These are phyloP conservation scores for Drosophila emarginata DNA, from an alignment of 2,888 invertebrate species.

Conservation along the genomic window DNA sequence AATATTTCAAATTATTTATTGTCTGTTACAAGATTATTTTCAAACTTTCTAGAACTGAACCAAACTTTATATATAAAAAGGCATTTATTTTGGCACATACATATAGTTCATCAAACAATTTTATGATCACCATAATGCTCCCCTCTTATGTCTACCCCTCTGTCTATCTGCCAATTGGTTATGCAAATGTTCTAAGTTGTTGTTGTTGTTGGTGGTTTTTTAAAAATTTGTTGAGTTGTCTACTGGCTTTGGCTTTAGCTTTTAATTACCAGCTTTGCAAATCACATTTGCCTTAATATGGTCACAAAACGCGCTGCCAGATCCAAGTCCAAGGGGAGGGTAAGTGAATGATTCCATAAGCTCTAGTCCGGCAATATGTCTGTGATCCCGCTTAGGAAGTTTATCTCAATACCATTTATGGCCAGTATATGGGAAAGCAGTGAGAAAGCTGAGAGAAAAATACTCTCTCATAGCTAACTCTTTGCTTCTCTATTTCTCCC, in stretches of 20 bases:
- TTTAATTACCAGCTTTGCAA: constrained; percentile 71
- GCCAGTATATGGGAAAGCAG: constrained; percentile 63
- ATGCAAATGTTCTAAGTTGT: constrained; percentile 68
- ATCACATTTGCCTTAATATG: constrained; percentile 73
- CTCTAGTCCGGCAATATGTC: constrained; percentile 13
- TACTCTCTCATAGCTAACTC: constrained; percentile 28
- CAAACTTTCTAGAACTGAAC: background rate
- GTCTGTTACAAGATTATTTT: background rate
- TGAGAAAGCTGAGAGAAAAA: constrained; percentile 61
- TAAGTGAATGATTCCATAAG: constrained; percentile 17
- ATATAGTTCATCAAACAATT: background rate
- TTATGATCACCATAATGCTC: background rate
- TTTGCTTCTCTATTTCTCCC: background rate
- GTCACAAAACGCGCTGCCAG: constrained; percentile 54
- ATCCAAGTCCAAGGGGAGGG: constrained; percentile 33
- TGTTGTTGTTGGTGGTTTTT: constrained; percentile 32
- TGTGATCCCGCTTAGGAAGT: constrained; percentile 63
- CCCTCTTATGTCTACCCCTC: constrained; percentile 13
- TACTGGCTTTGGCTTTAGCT: constrained; percentile 57
- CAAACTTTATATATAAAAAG: background rate
- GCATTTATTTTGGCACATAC: too few species aligned
- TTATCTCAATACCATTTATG: constrained; percentile 58
- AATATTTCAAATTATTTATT: too few species aligned
- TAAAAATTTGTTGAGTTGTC: constrained; percentile 30
- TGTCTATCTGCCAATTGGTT: constrained; percentile 43